Evolutionary conservation across 2,797 vertebrate species (phyloP), one percentile per base, ranked within the genome.

Genomic region (Falco rusticolus): DNA sequence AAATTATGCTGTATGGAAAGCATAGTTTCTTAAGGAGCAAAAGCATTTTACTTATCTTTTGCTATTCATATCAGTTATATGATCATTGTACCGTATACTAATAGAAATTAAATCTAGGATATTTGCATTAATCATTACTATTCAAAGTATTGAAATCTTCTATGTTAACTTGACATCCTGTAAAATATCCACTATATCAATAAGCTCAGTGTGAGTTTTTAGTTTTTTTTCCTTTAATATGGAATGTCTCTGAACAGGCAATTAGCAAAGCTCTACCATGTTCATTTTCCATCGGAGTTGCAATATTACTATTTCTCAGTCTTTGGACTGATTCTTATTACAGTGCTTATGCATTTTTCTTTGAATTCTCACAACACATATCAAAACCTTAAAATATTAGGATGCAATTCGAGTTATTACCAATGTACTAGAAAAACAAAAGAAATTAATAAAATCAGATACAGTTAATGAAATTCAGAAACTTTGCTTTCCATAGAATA

Each of bases 391-490:
- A 47, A 74, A 91, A 81, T 85, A 85, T 28, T 3, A 87, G 11
- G 60, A 94, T 56, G 28, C 31, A 60, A 68, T 82, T 87, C 79
- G 59, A 37, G 31, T 60, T 89, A 89, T 39, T 77, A 85, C 25
- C 75, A 70, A 57, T 16, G 54, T 39, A 74, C 34, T 29, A 50
- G 16, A 33, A 24, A 80, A 78, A 87, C 75, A 78, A 86, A 94
- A 96, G 28, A 84, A 88, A 82, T 25, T 0, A 70, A 89, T 64
- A 89, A 80, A 95, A 84, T 94, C 56, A 93, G 84, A 92, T 61
- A 76, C 16, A 92, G 84, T 48, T 94, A 93, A 95, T 95, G 88
- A 95, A 95, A 92, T 39, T 94, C 93, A 96, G 96, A 93, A 89
- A 89, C 86, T 82, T 41, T 60, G 63, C 29, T 87, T 92, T 89